Evolutionary conservation across 2,797 vertebrate species (phyloP).

Genomic region (Holocentrus rufus): DNA sequence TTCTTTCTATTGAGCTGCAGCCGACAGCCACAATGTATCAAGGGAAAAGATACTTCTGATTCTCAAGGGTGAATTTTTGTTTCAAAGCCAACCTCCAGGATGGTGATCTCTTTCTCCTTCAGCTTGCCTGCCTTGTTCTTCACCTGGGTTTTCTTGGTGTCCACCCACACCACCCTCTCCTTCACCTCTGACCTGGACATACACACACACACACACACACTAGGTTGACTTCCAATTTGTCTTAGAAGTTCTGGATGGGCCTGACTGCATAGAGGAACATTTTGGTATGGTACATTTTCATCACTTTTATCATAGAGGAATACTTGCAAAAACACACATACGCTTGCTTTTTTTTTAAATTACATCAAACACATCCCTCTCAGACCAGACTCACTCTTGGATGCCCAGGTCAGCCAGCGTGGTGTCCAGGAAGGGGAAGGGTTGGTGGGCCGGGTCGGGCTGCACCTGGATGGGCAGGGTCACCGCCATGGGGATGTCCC

Average conservation of each 20-base stretch:
- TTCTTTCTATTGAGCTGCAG: no score
- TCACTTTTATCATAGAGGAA: no score
- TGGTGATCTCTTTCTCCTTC: conserved; percentile 82
- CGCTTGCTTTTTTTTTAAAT: no score
- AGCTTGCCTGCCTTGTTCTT: conserved; percentile 81
- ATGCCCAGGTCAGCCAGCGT: conserved; percentile 83
- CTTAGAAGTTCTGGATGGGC: no score
- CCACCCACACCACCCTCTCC: conserved; percentile 83
- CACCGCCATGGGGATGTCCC: conserved; percentile 78
- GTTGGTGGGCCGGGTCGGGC: conserved; percentile 59
- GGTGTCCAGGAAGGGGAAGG: conserved; percentile 82
- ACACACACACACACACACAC: conserved; percentile 21
- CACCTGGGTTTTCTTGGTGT: conserved; percentile 81
- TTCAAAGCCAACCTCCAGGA: conserved; percentile 76
- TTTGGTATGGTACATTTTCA: no score
- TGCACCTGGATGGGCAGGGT: conserved; percentile 77
- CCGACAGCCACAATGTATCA: no score
- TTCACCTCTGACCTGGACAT: conserved; percentile 80
- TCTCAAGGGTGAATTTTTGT: no score
- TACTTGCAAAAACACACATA: no score
- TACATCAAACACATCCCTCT: no score
- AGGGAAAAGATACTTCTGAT: no score
- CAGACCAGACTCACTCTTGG: conserved; percentile 77
- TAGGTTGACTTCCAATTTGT: background rate
- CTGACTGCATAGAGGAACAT: background rate